Evolutionary conservation across 2,113 vertebrate genomes (phyloP).

Genomic region (Verasper variegatus): DNA sequence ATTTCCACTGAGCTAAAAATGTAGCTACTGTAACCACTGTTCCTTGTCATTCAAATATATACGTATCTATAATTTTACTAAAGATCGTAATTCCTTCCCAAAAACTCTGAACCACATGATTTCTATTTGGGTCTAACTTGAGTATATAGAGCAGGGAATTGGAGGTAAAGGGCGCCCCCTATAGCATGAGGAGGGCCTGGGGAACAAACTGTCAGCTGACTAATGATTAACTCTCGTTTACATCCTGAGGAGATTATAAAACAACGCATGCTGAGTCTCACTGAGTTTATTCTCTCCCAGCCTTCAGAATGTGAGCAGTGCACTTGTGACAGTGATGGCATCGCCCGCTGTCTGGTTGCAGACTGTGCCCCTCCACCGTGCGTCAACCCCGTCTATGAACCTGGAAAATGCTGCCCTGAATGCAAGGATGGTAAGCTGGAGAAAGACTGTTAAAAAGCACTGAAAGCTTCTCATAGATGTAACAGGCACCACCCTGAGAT

Average conservation of each 20-base stretch:
- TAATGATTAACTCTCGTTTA: not conserved
- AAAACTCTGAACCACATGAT: constrained; percentile 11
- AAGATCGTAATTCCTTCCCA: not conserved
- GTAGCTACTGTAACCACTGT: not conserved
- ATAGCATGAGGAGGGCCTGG: constrained; percentile 2
- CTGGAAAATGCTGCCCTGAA: constrained; percentile 85
- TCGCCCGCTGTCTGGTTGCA: constrained; percentile 85
- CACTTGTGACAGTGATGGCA: constrained; percentile 85
- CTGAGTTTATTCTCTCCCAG: constrained; percentile 59
- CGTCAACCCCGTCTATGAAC: constrained; percentile 85
- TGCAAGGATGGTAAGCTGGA: constrained; percentile 83
- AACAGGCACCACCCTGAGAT: not conserved
- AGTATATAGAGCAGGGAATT: constrained; percentile 13
- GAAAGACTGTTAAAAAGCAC: not conserved
- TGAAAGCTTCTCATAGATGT: not conserved
- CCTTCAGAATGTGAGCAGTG: constrained; percentile 88
- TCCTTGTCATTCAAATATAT: not conserved
- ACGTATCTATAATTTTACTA: not conserved
- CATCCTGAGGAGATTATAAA: not conserved
- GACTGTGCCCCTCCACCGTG: constrained; percentile 87
- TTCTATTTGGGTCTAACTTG: constrained; percentile 3
- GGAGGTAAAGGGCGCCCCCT: constrained; percentile 68
- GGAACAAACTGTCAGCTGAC: not conserved
- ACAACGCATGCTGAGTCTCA: not conserved
- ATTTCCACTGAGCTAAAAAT: too few relatives aligned